These are phyloP conservation scores for Bradypodion ventrale DNA, from an alignment of 2,797 vertebrate species.

Conservation along the genomic window DNA sequence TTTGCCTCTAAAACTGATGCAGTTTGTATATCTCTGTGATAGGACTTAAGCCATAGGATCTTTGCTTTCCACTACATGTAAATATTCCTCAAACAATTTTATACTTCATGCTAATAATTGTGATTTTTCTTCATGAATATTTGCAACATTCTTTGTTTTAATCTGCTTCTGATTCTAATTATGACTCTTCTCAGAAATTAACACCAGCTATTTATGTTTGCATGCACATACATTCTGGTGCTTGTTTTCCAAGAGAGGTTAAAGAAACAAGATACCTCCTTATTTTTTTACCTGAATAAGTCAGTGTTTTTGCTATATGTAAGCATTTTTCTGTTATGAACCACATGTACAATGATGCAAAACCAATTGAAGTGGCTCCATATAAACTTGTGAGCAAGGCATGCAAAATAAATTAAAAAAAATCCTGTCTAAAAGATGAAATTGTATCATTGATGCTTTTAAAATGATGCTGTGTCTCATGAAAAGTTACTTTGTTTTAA, in stretches of 20 bases:
- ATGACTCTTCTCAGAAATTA: not conserved
- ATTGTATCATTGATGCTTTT: too few relatives aligned
- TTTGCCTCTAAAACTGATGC: too few relatives aligned
- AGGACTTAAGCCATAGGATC: too few relatives aligned
- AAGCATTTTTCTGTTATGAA: slow-evolving; percentile 27
- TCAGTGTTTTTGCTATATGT: slow-evolving; percentile 60
- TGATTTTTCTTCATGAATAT: too few relatives aligned
- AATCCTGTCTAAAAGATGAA: too few relatives aligned
- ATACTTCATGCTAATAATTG: too few relatives aligned
- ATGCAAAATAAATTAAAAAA: too few relatives aligned
- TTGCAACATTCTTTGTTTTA: not conserved
- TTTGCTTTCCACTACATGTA: too few relatives aligned
- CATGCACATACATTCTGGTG: slow-evolving; percentile 30
- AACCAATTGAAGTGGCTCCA: not conserved
- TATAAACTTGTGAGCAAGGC: not conserved
- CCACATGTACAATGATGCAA: slow-evolving; percentile 9
- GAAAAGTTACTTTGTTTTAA: too few relatives aligned
- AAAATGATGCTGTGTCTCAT: too few relatives aligned
- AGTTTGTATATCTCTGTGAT: too few relatives aligned
- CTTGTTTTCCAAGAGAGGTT: slow-evolving; percentile 54
- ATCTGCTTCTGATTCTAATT: not conserved
- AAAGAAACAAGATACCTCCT: slow-evolving; percentile 57
- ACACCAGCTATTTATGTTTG: not conserved
- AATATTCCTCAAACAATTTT: too few relatives aligned
- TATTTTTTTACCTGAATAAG: slow-evolving; percentile 59